Evolutionary conservation across 2,113 vertebrate genomes (phyloP).

Genomic region (Leucoraja erinaceus): DNA sequence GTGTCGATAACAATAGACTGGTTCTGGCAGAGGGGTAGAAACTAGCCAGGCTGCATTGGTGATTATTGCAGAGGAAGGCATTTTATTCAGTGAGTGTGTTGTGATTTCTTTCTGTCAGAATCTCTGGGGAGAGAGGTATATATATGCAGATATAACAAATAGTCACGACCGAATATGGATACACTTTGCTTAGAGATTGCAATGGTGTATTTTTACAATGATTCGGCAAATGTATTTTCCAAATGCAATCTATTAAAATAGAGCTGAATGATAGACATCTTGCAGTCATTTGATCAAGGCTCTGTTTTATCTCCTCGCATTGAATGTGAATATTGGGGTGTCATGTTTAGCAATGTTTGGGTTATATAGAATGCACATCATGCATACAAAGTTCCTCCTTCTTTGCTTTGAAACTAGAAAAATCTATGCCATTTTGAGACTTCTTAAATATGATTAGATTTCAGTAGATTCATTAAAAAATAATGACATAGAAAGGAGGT

Average conservation of each 20-base stretch:
- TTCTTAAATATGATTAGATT: neutral
- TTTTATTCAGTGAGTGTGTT: constrained; percentile 12
- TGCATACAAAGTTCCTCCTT: neutral
- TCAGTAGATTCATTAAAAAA: neutral
- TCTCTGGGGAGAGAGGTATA: neutral
- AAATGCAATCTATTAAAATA: neutral
- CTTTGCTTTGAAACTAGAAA: neutral
- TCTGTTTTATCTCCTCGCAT: neutral
- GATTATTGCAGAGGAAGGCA: constrained; percentile 31
- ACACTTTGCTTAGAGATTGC: neutral
- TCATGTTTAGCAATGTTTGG: neutral
- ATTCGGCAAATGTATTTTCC: neutral
- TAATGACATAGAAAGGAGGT: neutral
- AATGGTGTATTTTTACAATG: neutral
- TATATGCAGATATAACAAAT: constrained; percentile 23
- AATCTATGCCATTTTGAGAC: neutral
- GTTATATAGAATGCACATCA: neutral
- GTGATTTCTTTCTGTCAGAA: constrained; percentile 21
- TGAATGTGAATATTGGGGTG: neutral
- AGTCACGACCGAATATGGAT: constrained; percentile 13
- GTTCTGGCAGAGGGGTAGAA: neutral
- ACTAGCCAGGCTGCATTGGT: neutral
- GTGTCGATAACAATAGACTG: neutral
- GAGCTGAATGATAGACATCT: neutral
- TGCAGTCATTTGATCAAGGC: neutral